Evolutionary conservation across 2,888 invertebrate genomes (phyloP), one percentile per base, ranked within the genome.

Genomic region (Chironomus riparius): DNA sequence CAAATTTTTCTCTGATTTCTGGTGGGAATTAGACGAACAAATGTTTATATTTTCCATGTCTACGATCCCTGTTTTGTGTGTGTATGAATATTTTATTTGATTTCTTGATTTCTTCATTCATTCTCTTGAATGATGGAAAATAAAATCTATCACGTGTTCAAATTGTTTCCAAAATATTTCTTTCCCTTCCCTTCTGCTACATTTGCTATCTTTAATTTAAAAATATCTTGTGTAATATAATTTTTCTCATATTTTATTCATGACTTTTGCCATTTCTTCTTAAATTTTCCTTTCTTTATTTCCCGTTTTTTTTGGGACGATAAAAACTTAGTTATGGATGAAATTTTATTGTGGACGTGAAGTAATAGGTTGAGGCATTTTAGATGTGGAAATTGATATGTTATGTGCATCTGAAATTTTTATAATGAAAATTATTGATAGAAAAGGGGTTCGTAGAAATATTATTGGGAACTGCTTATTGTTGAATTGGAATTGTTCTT

Each of bases 11-110:
- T 47, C 38, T 74, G 74, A 74, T 74, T 74, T 74, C 74, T 74
- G 74, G 74, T 74, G 74, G 74, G 74, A 74, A 74, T 74, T 74
- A 74, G 48, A 68, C 24, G 38, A 65, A 65, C 74, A 74, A 74
- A 74, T 74, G 74, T 74, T 68, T 21, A 74, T 68, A 68, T 68
- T 74, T 73, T 68, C 21, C 2, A 7, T 72, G 38, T 38, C n/a
- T 18, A 15, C 2, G n/a, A 47, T 69, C 70, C 70, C 70, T 70
- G 6, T 18, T 22, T 68, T 47, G 69, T 69, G 38, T 69, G 47
- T 70, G 61, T 28, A 73, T 73, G 73, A 73, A 73, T 73, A 73
- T 73, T 73, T 73, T 61, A 73, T 61, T 72, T 61, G 72, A 72
- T 72, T 71, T 61, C 71, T 71, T 71, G 71, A 71, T 71, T 73